Evolutionary conservation across 2,113 vertebrate species (phyloP).

Genomic region (Neolamprologus tretocephalus): DNA sequence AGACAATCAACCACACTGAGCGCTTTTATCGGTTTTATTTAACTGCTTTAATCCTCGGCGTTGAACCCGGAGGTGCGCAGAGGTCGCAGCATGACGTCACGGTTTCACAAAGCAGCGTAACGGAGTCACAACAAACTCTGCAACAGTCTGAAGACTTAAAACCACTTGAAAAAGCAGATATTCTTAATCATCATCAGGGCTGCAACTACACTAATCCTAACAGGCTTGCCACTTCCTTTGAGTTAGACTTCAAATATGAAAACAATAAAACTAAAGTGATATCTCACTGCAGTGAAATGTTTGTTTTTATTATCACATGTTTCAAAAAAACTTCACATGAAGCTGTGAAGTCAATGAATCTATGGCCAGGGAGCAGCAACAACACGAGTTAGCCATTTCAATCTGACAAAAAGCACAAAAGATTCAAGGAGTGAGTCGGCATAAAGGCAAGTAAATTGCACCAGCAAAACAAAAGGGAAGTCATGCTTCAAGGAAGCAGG

Average conservation of each 20-base stretch:
- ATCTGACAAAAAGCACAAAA: constrained; percentile 21
- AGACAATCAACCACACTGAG: neutral
- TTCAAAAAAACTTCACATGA: neutral
- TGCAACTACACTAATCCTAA: neutral
- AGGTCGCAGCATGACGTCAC: neutral
- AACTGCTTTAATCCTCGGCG: neutral
- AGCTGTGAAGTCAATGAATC: neutral
- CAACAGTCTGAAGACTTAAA: neutral
- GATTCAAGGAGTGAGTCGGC: constrained; percentile 1
- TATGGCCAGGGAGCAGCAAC: neutral
- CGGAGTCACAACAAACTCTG: neutral
- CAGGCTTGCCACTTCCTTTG: neutral
- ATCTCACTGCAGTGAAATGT: neutral
- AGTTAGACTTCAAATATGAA: neutral
- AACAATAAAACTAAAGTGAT: neutral
- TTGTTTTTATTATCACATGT: neutral
- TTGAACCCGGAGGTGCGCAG: neutral
- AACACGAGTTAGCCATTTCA: neutral
- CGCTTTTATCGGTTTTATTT: neutral
- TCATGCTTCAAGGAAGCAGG: constrained; percentile 49
- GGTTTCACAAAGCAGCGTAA: neutral
- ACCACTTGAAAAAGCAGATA: constrained; percentile 4
- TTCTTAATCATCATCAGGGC: neutral
- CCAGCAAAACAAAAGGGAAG: constrained; percentile 38
- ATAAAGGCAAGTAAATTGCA: constrained; percentile 26